A percentile compares a stretch with the other conserved stretches of the same genome.
Evolutionary conservation across 2,113 vertebrate species (phyloP).

Genomic region (Corythaixoides concolor): DNA sequence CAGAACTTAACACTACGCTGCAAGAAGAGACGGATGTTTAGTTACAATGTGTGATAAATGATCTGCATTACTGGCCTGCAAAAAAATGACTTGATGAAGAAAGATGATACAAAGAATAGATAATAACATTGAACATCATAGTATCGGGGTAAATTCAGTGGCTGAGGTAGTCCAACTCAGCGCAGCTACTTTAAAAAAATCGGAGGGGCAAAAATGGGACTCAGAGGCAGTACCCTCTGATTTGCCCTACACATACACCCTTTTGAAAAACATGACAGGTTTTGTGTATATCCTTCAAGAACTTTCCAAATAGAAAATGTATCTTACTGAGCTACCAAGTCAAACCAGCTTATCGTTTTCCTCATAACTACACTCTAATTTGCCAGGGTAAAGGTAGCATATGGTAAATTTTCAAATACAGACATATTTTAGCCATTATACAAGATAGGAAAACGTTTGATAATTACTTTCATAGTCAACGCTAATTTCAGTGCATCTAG

Average conservation of each 20-base stretch:
- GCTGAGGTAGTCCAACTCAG: not conserved
- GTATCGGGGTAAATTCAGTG: not conserved
- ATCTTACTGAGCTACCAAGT: not conserved
- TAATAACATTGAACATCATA: not conserved
- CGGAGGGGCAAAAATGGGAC: not conserved
- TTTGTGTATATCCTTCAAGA: not conserved
- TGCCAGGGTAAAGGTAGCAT: not conserved
- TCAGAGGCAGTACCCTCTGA: not conserved
- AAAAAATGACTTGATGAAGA: not conserved
- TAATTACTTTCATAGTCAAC: not conserved
- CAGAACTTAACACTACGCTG: not conserved
- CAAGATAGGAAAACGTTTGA: not conserved
- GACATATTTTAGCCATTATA: not conserved
- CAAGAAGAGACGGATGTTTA: not conserved
- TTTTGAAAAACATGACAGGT: not conserved
- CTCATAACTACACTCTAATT: not conserved
- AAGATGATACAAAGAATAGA: not conserved
- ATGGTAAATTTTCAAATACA: not conserved
- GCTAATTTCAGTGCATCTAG: not conserved
- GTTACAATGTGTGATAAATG: not conserved
- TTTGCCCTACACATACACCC: not conserved
- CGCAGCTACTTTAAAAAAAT: not conserved
- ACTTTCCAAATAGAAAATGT: not conserved
- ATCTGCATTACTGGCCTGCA: not conserved
- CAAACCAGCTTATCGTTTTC: not conserved